A percentile compares a stretch with the other conserved stretches of the same genome.
Conservation (phyloP, 1,140 invertebrate genomes). For the Drosophila virilis region DNA sequence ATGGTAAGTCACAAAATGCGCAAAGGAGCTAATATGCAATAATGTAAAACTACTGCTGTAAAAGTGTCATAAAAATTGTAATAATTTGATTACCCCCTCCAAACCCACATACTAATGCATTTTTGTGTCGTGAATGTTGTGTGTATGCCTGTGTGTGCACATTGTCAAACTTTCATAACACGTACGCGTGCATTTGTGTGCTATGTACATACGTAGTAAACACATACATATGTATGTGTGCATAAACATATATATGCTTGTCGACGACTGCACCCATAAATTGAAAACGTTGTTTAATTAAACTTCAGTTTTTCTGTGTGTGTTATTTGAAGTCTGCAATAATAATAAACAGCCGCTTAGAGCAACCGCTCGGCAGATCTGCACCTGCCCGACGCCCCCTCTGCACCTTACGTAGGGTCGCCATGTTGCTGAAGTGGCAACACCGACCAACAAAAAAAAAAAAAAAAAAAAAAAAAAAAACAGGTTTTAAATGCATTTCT, state of each 20-base stretch:
- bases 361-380: constrained; percentile 1
- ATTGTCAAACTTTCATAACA: constrained; percentile 60
- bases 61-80: constrained; percentile 33
- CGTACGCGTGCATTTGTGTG: constrained; percentile 44
- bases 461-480: constrained; percentile 56
- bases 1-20: constrained; percentile 58
- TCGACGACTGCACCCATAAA: constrained; percentile 36
- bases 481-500: constrained; percentile 67
- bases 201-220: constrained; percentile 37
- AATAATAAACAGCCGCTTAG: constrained; percentile 8
- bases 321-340: not conserved
- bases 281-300: constrained; percentile 60
- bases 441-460: constrained; percentile 35
- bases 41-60: not conserved
- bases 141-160: constrained; percentile 30
- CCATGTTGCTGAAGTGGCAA: constrained; percentile 71
- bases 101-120: constrained; percentile 40
- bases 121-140: constrained; percentile 30
- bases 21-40: not conserved
- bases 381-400: constrained; percentile 39
- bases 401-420: constrained; percentile 31
- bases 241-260: constrained; percentile 13
- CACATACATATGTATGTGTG: constrained; percentile 12
- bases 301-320: constrained; percentile 32
- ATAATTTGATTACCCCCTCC: constrained; percentile 51